A percentile compares a stretch with the other conserved stretches of the same genome.
These are phyloP conservation scores for Drosophila lini DNA, from an alignment of 1,140 invertebrate genomes.

Conservation along the genomic window DNA sequence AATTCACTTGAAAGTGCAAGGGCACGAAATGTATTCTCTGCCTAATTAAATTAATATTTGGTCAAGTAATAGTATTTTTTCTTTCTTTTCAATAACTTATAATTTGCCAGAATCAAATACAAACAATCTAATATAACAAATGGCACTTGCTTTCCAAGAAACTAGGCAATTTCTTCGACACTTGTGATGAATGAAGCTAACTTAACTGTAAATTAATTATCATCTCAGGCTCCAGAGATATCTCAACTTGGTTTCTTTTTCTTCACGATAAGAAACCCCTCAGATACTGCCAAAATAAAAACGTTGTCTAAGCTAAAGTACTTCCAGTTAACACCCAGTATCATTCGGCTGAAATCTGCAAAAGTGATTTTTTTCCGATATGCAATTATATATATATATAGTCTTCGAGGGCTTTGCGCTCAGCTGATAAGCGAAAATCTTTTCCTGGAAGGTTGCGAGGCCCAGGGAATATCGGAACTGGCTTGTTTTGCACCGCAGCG, in stretches of 20 bases:
- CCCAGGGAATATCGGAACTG: constrained; percentile 10
- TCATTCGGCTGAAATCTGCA: constrained; percentile 11
- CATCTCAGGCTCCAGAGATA: not conserved
- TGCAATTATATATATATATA: not conserved
- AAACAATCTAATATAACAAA: not conserved
- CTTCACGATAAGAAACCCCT: not conserved
- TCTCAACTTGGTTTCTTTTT: not conserved
- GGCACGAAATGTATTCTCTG: no score
- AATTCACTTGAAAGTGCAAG: not conserved
- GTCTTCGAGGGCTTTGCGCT: constrained; percentile 3
- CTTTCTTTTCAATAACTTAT: not conserved
- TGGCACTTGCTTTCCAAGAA: not conserved
- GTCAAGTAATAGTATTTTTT: not conserved
- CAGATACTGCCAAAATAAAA: constrained; percentile 7
- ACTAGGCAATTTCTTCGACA: no score
- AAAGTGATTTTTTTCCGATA: constrained; percentile 12
- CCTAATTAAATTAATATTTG: not conserved
- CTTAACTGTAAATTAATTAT: not conserved
- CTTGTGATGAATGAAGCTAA: not conserved
- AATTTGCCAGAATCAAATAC: not conserved
- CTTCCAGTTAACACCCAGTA: constrained; percentile 7
- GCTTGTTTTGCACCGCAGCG: constrained; percentile 3
- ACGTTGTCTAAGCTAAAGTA: not conserved
- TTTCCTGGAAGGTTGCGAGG: constrained; percentile 29
- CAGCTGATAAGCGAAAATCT: constrained; percentile 23